Evolutionary conservation across 2,113 vertebrate genomes (phyloP), one percentile per base, ranked within the genome.

Genomic region (Eidolon helvum): DNA sequence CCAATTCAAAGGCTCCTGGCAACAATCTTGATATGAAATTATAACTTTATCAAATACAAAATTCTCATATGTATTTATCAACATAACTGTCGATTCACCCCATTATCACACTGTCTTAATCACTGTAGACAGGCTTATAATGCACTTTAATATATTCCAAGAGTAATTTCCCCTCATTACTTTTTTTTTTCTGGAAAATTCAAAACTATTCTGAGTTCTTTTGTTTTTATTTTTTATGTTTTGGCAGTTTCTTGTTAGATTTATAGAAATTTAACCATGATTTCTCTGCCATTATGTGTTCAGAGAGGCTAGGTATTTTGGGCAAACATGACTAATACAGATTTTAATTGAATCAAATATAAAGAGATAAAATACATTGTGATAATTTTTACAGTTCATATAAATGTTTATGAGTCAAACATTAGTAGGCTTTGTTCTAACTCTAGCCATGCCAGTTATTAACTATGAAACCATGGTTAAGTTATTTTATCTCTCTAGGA

Each of bases 311-410:
- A 8, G 15, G 14, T 12, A 74, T 84, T 79, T 74, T 48, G 5
- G 11, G 5, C 80, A 94, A 86, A 69, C 21, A 5, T 86, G 33
- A 65, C 57, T 35, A 59, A 72, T 69, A 79, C 4, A 90, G 26
- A 61, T 79, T 91, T 93, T 85, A 96, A 14, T 79, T 75, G 48
- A 75, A 12, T 79, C 33, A 89, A 89, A 63, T 24, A 94, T n/a
- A 92, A 26, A 84, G 1, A 66, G 48, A 53, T 11, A 65, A 45
- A 89, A 74, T 61, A 14, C 9, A 72, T 84, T 26, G 18, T 30
- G 43, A 75, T 90, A 80, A 87, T 66, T 12, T 91, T 89, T 69
- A 16, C 16, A 96, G 65, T 69, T 85, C 21, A 40, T 48, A 33
- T 75, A 72, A 45, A 78, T 75, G 78, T 85, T 75, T 85, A 75